A percentile compares a stretch with the other conserved stretches of the same genome.
Conservation (phyloP, 1,140 invertebrate species). For the Drosophila quadrilineata region DNA sequence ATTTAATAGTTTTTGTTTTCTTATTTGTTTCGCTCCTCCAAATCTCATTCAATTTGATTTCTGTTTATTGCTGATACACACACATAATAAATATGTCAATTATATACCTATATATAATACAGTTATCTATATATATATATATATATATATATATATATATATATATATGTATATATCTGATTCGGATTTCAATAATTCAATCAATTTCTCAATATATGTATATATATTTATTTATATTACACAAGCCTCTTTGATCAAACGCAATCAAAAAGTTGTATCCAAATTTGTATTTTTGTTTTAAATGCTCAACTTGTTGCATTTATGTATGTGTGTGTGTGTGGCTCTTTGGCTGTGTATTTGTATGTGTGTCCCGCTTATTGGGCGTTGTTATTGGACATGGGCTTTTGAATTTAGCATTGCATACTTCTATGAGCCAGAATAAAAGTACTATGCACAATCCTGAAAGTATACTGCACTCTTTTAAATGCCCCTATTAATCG, state of each 20-base stretch:
- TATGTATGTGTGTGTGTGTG: slow-evolving; percentile 28
- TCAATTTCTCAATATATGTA: slow-evolving; percentile 57
- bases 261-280: slow-evolving; percentile 70
- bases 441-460: no score
- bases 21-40: slow-evolving; percentile 42
- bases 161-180: slow-evolving; percentile 48
- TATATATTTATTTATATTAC: slow-evolving; percentile 54
- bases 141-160: slow-evolving; percentile 50
- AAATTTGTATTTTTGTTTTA: slow-evolving; percentile 51
- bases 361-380: slow-evolving; percentile 11
- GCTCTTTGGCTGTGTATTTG: slow-evolving; percentile 6
- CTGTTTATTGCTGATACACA: slow-evolving; percentile 43
- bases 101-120: slow-evolving; percentile 37
- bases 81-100: slow-evolving; percentile 40
- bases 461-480: no score
- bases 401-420: slow-evolving; percentile 50
- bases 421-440: no score
- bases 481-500: no score
- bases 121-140: slow-evolving; percentile 23
- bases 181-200: slow-evolving; percentile 35
- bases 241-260: slow-evolving; percentile 72
- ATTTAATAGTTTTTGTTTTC: slow-evolving; percentile 64
- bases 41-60: background rate
- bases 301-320: slow-evolving; percentile 72
- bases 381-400: slow-evolving; percentile 37